Percentiles rank a stretch among this genome's conserved stretches.
Conservation (phyloP, 2,888 invertebrate species). For the Rhingia rostrata region DNA sequence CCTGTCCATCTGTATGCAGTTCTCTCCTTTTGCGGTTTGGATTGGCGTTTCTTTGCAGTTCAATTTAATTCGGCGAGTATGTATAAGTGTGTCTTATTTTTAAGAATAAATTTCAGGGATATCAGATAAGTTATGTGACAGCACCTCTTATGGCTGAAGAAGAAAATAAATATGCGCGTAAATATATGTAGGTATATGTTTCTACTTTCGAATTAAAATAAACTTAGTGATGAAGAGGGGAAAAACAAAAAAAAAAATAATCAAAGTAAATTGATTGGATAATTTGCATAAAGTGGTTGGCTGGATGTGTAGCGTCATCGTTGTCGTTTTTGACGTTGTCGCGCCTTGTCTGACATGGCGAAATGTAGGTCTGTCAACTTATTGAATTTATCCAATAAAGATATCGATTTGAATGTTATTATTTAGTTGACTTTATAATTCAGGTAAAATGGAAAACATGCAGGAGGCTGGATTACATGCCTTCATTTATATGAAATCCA, state of each 20-base stretch:
- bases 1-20: background rate
- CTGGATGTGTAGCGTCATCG: conserved; percentile 11
- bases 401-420: conserved; percentile 51
- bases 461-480: too few relatives aligned
- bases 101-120: conserved; percentile 70
- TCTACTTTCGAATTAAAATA: conserved; percentile 55
- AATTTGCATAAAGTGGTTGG: conserved; percentile 65
- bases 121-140: conserved; percentile 72
- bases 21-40: conserved; percentile 8
- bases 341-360: background rate
- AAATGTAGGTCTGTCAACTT: conserved; percentile 35
- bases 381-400: conserved; percentile 42
- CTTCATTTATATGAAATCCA: too few relatives aligned
- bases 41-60: conserved; percentile 32
- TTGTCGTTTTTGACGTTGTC: background rate
- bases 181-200: conserved; percentile 41
- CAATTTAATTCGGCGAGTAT: conserved; percentile 12
- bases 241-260: conserved; percentile 30
- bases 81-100: conserved; percentile 8
- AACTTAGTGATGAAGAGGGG: conserved; percentile 39
- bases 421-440: conserved; percentile 45
- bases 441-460: conserved; percentile 25
- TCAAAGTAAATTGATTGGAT: conserved; percentile 66
- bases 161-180: background rate
- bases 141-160: conserved; percentile 42